Evolutionary conservation across 2,888 invertebrate genomes (phyloP).

Genomic region (Panopea generosa): DNA sequence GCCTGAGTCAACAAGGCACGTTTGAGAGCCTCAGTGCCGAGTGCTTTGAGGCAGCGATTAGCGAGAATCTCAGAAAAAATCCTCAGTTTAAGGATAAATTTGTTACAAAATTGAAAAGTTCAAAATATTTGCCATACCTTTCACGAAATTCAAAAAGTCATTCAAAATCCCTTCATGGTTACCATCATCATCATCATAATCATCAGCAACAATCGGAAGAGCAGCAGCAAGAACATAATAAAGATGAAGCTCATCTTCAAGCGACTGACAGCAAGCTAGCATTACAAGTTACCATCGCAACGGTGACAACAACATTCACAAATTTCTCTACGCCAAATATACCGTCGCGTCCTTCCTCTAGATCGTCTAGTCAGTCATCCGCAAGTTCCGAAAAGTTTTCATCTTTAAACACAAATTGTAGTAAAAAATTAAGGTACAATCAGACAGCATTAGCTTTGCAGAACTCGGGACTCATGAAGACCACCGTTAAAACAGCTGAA

Average conservation of each 20-base stretch:
- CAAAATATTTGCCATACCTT: conserved; percentile 1
- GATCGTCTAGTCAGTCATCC: background rate
- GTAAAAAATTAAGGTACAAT: conserved; percentile 67
- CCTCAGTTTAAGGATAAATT: conserved; percentile 4
- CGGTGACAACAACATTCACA: conserved; percentile 5
- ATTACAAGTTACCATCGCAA: no score
- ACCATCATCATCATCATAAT: background rate
- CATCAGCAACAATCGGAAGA: conserved; percentile 9
- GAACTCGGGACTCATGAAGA: conserved; percentile 87
- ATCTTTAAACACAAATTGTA: background rate
- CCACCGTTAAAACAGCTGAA: conserved; percentile 89
- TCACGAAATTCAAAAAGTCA: background rate
- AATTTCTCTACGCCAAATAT: conserved; percentile 9
- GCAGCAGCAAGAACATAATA: conserved; percentile 5
- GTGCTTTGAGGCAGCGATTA: conserved; percentile 48
- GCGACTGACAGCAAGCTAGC: no score
- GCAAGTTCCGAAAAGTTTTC: background rate
- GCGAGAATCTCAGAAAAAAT: conserved; percentile 20
- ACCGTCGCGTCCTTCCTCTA: background rate
- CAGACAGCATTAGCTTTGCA: conserved; percentile 72
- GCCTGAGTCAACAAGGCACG: background rate
- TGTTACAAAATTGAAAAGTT: conserved; percentile 27
- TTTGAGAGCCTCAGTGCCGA: conserved; percentile 28
- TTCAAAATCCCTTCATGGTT: background rate
- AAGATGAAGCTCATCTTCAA: no score